These are phyloP conservation scores for Drosophila carrolli DNA, from an alignment of 1,140 invertebrate species.

Conservation along the genomic window DNA sequence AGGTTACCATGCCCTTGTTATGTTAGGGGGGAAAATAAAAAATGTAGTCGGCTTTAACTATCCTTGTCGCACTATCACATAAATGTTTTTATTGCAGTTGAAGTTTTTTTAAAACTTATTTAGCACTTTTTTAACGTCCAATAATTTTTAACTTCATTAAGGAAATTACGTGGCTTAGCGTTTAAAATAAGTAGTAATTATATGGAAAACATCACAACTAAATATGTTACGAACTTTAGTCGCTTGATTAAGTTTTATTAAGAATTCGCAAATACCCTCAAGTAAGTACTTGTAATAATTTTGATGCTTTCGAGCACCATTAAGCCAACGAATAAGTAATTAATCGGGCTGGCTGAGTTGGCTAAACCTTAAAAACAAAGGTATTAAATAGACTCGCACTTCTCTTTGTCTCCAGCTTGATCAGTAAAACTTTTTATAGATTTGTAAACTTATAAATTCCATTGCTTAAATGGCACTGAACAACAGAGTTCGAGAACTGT, in stretches of 20 bases:
- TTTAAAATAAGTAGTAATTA: neutral
- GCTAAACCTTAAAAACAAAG: slow-evolving; percentile 26
- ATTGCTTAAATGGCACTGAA: slow-evolving; percentile 62
- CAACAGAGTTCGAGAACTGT: slow-evolving; percentile 44
- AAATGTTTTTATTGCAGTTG: neutral
- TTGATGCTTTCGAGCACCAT: neutral
- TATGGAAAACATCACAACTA: neutral
- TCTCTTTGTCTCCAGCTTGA: slow-evolving; percentile 23
- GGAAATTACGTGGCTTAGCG: neutral
- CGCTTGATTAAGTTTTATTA: neutral
- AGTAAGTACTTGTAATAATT: neutral
- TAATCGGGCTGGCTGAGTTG: slow-evolving; percentile 3
- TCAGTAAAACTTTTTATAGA: slow-evolving; percentile 7
- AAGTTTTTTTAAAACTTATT: neutral
- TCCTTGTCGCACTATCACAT: too few species aligned
- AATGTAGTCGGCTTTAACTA: too few species aligned
- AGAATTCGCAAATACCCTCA: neutral
- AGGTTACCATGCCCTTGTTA: too few species aligned
- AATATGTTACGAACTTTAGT: neutral
- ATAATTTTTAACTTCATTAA: neutral
- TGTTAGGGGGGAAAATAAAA: too few species aligned
- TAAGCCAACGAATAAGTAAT: neutral
- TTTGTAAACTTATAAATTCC: slow-evolving; percentile 38
- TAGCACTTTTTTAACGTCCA: neutral
- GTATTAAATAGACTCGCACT: slow-evolving; percentile 22